Conservation (phyloP, 2,888 invertebrate species). For the Meloe dianella region DNA sequence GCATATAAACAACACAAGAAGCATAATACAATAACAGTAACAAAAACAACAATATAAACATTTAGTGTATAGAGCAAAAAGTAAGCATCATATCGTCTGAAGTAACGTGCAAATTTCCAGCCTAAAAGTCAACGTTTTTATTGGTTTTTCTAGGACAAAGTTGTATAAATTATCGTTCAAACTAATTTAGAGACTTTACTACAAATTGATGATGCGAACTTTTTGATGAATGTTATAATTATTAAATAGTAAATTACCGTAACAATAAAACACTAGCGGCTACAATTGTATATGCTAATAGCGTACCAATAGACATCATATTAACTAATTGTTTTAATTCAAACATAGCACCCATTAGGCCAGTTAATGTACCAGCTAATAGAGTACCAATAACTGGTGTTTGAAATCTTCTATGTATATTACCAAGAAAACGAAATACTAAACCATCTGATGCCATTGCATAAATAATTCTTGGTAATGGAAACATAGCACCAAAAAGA, state of each 20-base stretch:
- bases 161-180: too few relatives aligned
- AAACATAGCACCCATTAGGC: conserved; percentile 71
- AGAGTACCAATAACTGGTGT: conserved; percentile 81
- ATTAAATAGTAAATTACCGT: conserved; percentile 60
- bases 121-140: too few relatives aligned
- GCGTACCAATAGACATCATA: conserved; percentile 81
- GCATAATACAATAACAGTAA: conserved; percentile 26
- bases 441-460: conserved; percentile 89
- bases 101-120: too few relatives aligned
- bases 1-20: conserved; percentile 43
- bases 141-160: too few relatives aligned
- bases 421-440: conserved; percentile 77
- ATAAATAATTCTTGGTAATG: conserved; percentile 84
- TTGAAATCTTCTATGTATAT: conserved; percentile 74
- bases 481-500: conserved; percentile 84
- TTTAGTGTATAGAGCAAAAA: neutral
- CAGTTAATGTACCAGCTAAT: conserved; percentile 77
- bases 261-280: conserved; percentile 76
- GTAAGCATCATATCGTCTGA: conserved; percentile 4
- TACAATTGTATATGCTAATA: conserved; percentile 77
- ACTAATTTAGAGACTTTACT: too few relatives aligned
- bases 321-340: conserved; percentile 74
- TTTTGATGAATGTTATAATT: neutral
- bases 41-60: conserved; percentile 25
- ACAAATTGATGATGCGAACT: neutral